phyloP scores from a whole-genome alignment of 2,113 vertebrate genomes.

The Etia nguti region DNA sequence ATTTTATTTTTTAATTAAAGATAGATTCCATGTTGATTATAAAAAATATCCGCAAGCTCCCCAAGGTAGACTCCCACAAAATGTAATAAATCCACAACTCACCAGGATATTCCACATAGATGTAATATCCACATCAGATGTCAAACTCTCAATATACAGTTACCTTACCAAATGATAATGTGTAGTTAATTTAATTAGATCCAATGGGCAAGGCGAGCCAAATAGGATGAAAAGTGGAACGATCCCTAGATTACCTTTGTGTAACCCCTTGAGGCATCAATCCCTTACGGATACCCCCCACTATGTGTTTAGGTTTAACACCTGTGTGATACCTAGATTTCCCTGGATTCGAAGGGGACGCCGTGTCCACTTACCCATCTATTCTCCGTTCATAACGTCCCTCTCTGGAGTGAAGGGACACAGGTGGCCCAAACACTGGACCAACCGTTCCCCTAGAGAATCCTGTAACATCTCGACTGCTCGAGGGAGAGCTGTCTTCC shows the following conservation, averaged over 20 bases:
- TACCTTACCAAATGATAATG: conserved; percentile 69
- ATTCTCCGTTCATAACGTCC: conserved; percentile 97
- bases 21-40: conserved; percentile 60
- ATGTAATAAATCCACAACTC: conserved; percentile 73
- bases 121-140: conserved; percentile 74
- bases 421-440: conserved; percentile 91
- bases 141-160: conserved; percentile 66
- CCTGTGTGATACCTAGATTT: conserved; percentile 67
- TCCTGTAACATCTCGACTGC: conserved; percentile 99
- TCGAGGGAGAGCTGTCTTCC: conserved; percentile 96
- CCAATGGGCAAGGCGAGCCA: conserved; percentile 67
- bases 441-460: conserved; percentile 98
- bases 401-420: conserved; percentile 99
- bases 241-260: conserved; percentile 73
- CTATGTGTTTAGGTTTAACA: conserved; percentile 65
- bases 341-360: conserved; percentile 69
- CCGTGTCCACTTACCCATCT: conserved; percentile 84
- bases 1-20: not conserved
- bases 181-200: conserved; percentile 63
- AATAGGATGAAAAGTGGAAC: conserved; percentile 66
- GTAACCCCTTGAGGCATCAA: conserved; percentile 47
- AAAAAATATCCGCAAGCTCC: conserved; percentile 67
- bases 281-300: conserved; percentile 58
- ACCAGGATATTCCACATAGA: conserved; percentile 72
- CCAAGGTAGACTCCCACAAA: conserved; percentile 62